Percentiles rank a stretch among this genome's conserved stretches.
Conservation (phyloP, 2,888 invertebrate species). For the Plebejus melissa region DNA sequence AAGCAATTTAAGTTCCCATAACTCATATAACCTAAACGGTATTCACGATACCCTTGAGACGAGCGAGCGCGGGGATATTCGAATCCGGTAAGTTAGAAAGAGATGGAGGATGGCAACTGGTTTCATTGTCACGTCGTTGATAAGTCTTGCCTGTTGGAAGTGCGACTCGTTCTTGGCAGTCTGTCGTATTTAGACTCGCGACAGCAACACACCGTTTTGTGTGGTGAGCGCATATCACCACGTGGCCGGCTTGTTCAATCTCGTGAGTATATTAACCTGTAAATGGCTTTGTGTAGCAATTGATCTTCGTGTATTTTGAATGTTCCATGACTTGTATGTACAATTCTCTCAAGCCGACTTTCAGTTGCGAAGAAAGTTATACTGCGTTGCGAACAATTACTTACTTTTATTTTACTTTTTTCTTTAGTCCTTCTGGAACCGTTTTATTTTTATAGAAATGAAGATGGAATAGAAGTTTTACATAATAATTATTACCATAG, state of each 20-base stretch:
- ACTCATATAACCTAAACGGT: slow-evolving; percentile 4
- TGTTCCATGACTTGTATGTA: neutral
- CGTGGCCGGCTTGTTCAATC: slow-evolving; percentile 62
- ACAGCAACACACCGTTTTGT: slow-evolving; percentile 56
- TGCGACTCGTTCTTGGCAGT: slow-evolving; percentile 38
- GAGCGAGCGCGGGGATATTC: neutral
- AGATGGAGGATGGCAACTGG: slow-evolving; percentile 32
- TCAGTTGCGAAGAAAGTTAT: neutral
- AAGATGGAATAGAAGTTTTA: neutral
- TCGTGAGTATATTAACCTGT: slow-evolving; percentile 52
- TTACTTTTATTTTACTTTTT: neutral
- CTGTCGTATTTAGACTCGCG: slow-evolving; percentile 68
- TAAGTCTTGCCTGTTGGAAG: slow-evolving; percentile 37
- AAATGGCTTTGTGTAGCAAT: slow-evolving; percentile 12
- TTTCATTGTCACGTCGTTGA: slow-evolving; percentile 38
- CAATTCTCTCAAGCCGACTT: neutral
- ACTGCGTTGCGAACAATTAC: neutral
- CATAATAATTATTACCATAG: neutral
- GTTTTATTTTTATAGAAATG: neutral
- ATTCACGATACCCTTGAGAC: neutral
- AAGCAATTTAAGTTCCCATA: neutral
- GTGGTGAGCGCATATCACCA: slow-evolving; percentile 49
- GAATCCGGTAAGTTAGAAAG: neutral
- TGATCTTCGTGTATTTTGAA: slow-evolving; percentile 2
- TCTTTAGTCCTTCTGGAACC: neutral